Percentiles rank a stretch among this genome's conserved stretches.
Conservation (phyloP, 2,888 invertebrate genomes). For the Drosophila pseudotalamancana region DNA sequence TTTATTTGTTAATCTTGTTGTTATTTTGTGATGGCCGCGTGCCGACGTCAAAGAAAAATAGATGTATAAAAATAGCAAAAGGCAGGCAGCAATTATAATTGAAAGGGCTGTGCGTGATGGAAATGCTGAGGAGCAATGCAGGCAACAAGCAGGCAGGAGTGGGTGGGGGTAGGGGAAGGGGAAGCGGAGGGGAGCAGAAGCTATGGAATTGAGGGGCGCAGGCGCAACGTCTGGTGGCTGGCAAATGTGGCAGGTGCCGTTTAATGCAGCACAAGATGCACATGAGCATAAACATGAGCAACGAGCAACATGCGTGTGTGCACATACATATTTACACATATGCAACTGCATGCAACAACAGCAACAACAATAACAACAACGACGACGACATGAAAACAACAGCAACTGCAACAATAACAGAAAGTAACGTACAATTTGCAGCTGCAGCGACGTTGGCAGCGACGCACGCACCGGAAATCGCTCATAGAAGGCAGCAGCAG, state of each 20-base stretch:
- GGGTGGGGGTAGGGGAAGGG: not conserved
- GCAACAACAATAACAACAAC: too few species aligned
- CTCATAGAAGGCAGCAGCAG: conserved; percentile 64
- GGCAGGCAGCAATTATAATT: conserved; percentile 72
- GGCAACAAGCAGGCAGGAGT: not conserved
- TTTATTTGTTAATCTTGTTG: too few species aligned
- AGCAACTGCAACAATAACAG: conserved; percentile 33
- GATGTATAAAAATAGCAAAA: conserved; percentile 73
- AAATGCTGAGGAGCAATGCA: conserved; percentile 60
- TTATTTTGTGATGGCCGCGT: conserved; percentile 51
- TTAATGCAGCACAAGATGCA: conserved; percentile 30
- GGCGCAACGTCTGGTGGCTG: conserved; percentile 50
- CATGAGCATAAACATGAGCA: conserved; percentile 32
- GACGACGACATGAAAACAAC: conserved; percentile 19
- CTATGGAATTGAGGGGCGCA: conserved; percentile 55
- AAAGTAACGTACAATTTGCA: conserved; percentile 62
- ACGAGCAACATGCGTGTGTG: not conserved
- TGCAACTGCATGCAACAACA: conserved; percentile 11
- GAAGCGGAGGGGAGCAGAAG: not conserved
- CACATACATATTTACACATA: not conserved
- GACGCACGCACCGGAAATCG: conserved; percentile 80
- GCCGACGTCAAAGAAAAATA: conserved; percentile 64
- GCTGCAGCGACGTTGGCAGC: conserved; percentile 43
- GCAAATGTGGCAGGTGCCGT: conserved; percentile 71
- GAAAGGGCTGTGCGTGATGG: conserved; percentile 78